These are phyloP conservation scores for Hippocampus comes DNA, from an alignment of 2,113 vertebrate genomes.

Conservation along the genomic window DNA sequence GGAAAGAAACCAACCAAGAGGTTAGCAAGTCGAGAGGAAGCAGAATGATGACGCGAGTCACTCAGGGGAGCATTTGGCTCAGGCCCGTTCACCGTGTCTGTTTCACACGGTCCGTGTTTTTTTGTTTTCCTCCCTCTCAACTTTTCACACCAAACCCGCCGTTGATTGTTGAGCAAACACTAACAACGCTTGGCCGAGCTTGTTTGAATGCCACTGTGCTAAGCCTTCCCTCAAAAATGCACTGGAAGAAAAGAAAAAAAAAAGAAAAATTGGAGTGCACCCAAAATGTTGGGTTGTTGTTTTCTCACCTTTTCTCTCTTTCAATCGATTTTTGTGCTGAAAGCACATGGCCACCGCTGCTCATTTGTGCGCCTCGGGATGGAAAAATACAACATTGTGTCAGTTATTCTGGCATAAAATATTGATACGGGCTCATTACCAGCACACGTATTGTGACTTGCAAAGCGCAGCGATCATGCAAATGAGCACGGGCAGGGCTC, in stretches of 20 bases:
- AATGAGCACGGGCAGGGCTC: background rate
- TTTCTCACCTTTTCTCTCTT: slow-evolving; percentile 31
- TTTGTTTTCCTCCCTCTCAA: slow-evolving; percentile 37
- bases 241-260: background rate
- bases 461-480: background rate
- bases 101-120: slow-evolving; percentile 33
- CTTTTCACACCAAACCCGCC: slow-evolving; percentile 34
- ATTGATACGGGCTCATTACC: background rate
- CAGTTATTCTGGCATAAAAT: slow-evolving; percentile 4
- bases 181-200: slow-evolving; percentile 28
- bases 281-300: slow-evolving; percentile 51
- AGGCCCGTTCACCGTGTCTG: slow-evolving; percentile 26
- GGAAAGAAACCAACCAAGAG: slow-evolving; percentile 25
- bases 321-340: slow-evolving; percentile 6
- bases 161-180: slow-evolving; percentile 31
- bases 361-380: slow-evolving; percentile 6
- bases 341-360: slow-evolving; percentile 5
- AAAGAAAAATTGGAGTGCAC: slow-evolving; percentile 48
- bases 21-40: slow-evolving; percentile 19
- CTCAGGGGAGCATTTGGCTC: slow-evolving; percentile 9
- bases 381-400: background rate
- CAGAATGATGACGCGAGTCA: too few species aligned
- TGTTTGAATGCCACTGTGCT: slow-evolving; percentile 12
- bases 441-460: background rate
- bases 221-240: background rate